Conservation (phyloP, 1,140 invertebrate genomes). For the Glossosoma conforme region DNA sequence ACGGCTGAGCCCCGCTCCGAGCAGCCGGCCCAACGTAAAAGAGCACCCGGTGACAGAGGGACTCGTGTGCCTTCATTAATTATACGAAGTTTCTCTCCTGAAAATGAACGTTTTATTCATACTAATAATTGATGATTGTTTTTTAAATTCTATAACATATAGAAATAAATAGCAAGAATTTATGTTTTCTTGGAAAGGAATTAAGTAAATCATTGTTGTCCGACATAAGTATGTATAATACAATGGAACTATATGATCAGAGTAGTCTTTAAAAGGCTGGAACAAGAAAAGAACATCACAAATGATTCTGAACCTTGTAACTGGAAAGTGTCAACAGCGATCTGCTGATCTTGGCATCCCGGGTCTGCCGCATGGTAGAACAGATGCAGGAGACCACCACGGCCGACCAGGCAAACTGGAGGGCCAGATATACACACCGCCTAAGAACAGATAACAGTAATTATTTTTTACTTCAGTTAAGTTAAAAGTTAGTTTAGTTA, state of each 20-base stretch:
- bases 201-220: background rate
- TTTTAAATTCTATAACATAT: no score
- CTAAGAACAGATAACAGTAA: slow-evolving; percentile 29
- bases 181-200: background rate
- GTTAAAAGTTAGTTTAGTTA: no score
- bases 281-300: no score
- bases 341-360: slow-evolving; percentile 51
- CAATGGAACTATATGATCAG: background rate
- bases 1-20: slow-evolving; percentile 72
- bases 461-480: no score
- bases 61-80: slow-evolving; percentile 42
- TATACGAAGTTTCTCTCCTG: slow-evolving; percentile 4
- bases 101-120: no score
- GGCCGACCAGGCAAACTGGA: slow-evolving; percentile 63
- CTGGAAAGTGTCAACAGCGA: slow-evolving; percentile 51
- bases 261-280: no score
- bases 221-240: background rate
- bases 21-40: slow-evolving; percentile 77
- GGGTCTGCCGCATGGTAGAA: slow-evolving; percentile 67
- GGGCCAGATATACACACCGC: slow-evolving; percentile 65
- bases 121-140: no score
- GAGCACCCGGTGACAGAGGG: slow-evolving; percentile 65
- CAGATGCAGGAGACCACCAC: slow-evolving; percentile 65
- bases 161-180: no score
- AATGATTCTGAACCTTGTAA: slow-evolving; percentile 41